A percentile compares a stretch with the other conserved stretches of the same genome.
Conservation (phyloP, 1,140 invertebrate species). For the Drosophila ogumai region DNA sequence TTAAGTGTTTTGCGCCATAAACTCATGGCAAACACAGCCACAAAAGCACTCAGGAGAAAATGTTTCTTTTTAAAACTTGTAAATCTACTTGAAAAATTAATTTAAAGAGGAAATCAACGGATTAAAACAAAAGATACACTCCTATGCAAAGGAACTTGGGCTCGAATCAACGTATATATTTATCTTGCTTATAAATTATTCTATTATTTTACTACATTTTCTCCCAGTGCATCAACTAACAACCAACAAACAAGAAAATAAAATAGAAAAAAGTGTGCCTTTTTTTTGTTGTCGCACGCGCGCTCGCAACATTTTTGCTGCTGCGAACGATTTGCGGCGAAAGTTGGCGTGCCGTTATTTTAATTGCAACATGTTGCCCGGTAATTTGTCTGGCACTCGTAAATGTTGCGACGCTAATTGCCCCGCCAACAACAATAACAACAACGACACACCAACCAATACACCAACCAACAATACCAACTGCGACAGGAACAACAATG, state of each 20-base stretch:
- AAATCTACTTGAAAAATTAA: not conserved
- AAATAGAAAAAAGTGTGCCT: slow-evolving; percentile 1
- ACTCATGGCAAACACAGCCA: slow-evolving; percentile 39
- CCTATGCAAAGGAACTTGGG: no score
- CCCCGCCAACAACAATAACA: slow-evolving; percentile 34
- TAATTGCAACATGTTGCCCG: slow-evolving; percentile 81
- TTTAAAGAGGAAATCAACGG: not conserved
- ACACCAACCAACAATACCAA: slow-evolving; percentile 30
- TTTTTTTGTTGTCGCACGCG: slow-evolving; percentile 65
- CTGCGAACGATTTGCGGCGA: slow-evolving; percentile 64
- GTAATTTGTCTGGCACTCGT: slow-evolving; percentile 81
- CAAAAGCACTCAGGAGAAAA: not conserved
- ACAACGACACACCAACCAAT: slow-evolving; percentile 6
- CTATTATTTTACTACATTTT: not conserved
- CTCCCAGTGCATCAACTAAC: slow-evolving; percentile 23
- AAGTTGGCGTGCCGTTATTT: slow-evolving; percentile 82
- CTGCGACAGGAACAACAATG: slow-evolving; percentile 47
- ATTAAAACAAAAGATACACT: not conserved
- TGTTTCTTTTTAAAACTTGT: no score
- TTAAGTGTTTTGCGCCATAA: slow-evolving; percentile 78
- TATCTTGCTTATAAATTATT: no score
- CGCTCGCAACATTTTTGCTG: slow-evolving; percentile 74
- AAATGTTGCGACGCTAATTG: slow-evolving; percentile 80
- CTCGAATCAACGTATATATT: no score
- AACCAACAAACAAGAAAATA: slow-evolving; percentile 2